Conservation (phyloP, 2,113 vertebrate genomes). For the Stegostoma tigrinum region DNA sequence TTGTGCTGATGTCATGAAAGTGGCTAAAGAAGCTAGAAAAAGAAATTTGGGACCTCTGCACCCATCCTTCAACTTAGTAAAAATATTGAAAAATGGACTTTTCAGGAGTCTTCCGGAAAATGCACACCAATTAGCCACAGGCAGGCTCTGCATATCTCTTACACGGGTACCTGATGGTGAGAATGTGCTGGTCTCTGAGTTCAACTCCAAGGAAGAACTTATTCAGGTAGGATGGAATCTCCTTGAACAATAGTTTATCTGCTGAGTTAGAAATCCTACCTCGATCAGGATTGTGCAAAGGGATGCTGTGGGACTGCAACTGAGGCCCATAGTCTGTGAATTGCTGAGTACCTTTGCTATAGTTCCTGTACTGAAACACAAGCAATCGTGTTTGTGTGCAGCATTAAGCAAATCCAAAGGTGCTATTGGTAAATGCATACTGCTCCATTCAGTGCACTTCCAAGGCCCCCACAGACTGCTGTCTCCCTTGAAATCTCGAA, state of each 20-base stretch:
- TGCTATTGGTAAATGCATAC: neutral
- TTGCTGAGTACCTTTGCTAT: neutral
- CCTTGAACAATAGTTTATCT: neutral
- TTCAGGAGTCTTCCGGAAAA: constrained; percentile 65
- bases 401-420: neutral
- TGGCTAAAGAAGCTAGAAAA: constrained; percentile 64
- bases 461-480: neutral
- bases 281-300: neutral
- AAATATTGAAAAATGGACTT: constrained; percentile 59
- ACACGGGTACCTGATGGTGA: constrained; percentile 79
- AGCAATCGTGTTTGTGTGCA: neutral
- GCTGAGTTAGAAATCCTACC: neutral
- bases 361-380: neutral
- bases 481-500: neutral
- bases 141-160: constrained; percentile 69
- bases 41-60: constrained; percentile 74
- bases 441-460: neutral
- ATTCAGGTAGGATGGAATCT: constrained; percentile 64
- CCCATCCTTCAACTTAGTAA: constrained; percentile 69
- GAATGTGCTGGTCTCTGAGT: constrained; percentile 80
- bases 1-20: constrained; percentile 50
- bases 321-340: neutral
- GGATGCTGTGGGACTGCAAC: neutral
- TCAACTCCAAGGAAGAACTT: constrained; percentile 80
- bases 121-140: constrained; percentile 59